A percentile compares a stretch with the other conserved stretches of the same genome.
Evolutionary conservation across 2,113 vertebrate genomes (phyloP).

Genomic region (Sterrhoptilus dennistouni): DNA sequence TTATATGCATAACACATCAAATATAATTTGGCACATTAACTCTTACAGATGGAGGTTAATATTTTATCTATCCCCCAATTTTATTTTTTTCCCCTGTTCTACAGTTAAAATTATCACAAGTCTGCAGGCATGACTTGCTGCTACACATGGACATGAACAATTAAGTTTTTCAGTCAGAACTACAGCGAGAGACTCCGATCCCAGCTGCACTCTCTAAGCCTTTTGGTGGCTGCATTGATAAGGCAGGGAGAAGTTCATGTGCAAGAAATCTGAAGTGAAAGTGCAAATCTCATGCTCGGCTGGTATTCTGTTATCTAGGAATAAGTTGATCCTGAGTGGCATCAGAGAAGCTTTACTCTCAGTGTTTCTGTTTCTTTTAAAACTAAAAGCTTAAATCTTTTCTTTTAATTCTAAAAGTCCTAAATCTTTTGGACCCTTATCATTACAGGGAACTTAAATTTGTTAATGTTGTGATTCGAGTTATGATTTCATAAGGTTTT

Average conservation of each 20-base stretch:
- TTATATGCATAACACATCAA: conserved; percentile 22
- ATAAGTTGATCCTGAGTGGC: conserved; percentile 45
- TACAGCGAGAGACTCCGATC: conserved; percentile 39
- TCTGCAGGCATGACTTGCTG: conserved; percentile 63
- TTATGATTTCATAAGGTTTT: background rate
- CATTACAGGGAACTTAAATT: background rate
- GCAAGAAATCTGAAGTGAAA: conserved; percentile 63
- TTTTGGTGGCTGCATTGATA: conserved; percentile 59
- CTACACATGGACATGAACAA: conserved; percentile 40
- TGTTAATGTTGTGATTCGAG: background rate
- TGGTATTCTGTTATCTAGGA: conserved; percentile 62
- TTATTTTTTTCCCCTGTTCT: background rate
- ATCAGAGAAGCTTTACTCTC: background rate
- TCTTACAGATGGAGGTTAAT: conserved; percentile 52
- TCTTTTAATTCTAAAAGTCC: background rate
- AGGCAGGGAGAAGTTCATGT: conserved; percentile 41
- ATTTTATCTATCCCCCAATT: conserved; percentile 64
- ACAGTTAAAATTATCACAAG: conserved; percentile 65
- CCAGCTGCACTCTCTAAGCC: conserved; percentile 38
- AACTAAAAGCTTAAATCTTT: background rate
- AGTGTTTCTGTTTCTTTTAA: background rate
- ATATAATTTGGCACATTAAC: conserved; percentile 56
- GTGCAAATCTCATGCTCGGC: conserved; percentile 67
- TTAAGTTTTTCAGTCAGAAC: conserved; percentile 66
- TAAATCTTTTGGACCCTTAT: background rate